Percentiles rank a stretch among this genome's conserved stretches.
Evolutionary conservation across 2,113 vertebrate species (phyloP).

Genomic region (Lota lota): DNA sequence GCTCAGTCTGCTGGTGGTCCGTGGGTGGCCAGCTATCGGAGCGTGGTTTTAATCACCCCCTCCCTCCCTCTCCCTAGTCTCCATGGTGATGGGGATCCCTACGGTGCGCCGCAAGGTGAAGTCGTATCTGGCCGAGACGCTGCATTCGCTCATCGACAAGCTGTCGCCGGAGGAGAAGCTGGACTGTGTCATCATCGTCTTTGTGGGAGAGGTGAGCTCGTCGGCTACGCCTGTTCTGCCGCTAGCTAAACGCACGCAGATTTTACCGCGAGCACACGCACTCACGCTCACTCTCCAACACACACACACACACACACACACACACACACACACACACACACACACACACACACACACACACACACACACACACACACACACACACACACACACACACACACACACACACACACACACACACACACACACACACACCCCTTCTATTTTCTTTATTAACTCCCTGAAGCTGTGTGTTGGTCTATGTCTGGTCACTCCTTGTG

Average conservation of each 20-base stretch:
- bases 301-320: background rate
- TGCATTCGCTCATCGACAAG: constrained; percentile 95
- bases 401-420: no score
- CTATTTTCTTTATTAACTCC: background rate
- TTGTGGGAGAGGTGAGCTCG: constrained; percentile 89
- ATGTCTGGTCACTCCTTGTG: background rate
- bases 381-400: background rate
- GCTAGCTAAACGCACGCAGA: background rate
- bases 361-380: background rate
- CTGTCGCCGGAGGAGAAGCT: constrained; percentile 92
- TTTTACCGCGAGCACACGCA: background rate
- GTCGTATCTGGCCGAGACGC: constrained; percentile 94
- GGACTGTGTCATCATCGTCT: constrained; percentile 95
- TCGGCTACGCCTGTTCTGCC: background rate
- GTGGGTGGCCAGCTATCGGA: background rate
- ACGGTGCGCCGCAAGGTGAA: constrained; percentile 98
- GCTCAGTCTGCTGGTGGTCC: background rate
- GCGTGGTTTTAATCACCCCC: background rate
- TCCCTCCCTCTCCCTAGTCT: constrained; percentile 76
- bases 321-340: background rate
- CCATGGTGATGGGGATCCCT: constrained; percentile 98
- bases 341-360: background rate
- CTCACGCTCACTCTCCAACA: background rate
- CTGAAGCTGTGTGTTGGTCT: background rate
- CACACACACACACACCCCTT: background rate